Percentiles rank a stretch among this genome's conserved stretches.
phyloP scores from a whole-genome alignment of 1,140 invertebrate genomes.

The Ceratitis capitata region DNA sequence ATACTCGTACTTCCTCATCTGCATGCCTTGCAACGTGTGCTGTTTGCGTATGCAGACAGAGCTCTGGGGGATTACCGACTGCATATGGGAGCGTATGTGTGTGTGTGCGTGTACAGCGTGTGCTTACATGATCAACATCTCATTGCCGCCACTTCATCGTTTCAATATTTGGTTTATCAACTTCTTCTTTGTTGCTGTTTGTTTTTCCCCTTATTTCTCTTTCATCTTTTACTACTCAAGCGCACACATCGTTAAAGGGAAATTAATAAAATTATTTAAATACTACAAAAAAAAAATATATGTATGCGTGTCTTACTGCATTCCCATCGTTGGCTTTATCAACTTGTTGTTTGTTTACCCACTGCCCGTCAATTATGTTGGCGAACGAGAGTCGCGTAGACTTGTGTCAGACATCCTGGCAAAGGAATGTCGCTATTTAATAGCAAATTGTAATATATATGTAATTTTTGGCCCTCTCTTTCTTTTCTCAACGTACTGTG shows the following conservation, averaged over 20 bases:
- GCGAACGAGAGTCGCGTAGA: neutral
- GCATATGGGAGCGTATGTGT: no score
- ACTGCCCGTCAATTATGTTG: slow-evolving; percentile 24
- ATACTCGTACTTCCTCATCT: neutral
- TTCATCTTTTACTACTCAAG: neutral
- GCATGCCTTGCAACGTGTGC: neutral
- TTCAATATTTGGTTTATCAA: no score
- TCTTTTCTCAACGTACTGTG: neutral
- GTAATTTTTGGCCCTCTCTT: neutral
- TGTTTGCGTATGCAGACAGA: no score
- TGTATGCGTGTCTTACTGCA: neutral
- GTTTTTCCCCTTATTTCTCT: neutral
- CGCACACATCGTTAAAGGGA: slow-evolving; percentile 18
- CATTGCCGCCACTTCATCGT: no score
- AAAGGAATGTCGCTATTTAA: neutral
- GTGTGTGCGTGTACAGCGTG: neutral
- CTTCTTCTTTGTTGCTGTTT: neutral
- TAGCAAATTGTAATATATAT: neutral
- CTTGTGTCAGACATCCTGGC: slow-evolving; percentile 9
- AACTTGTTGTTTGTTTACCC: slow-evolving; percentile 9
- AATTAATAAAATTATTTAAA: slow-evolving; percentile 32
- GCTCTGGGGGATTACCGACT: no score
- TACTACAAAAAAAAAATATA: neutral
- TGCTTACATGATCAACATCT: no score
- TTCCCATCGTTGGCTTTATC: neutral